A percentile compares a stretch with the other conserved stretches of the same genome.
phyloP scores from a whole-genome alignment of 2,888 invertebrate species.

The Lasioglossum oenotherae region DNA sequence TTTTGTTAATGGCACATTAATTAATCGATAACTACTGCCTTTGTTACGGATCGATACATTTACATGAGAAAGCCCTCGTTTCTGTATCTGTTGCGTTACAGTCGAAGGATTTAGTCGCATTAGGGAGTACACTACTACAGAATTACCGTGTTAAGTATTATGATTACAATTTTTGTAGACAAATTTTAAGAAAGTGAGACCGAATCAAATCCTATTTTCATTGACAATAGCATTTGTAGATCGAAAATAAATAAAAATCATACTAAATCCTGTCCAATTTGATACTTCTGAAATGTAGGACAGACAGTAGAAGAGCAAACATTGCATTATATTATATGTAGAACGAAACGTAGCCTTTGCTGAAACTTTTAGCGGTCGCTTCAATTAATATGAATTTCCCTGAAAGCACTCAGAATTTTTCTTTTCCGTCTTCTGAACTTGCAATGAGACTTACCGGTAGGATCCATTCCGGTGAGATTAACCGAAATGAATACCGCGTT shows the following conservation, averaged over 20 bases:
- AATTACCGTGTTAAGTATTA: not conserved
- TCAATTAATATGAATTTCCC: not conserved
- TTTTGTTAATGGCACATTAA: conserved; percentile 18
- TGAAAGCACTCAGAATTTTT: not conserved
- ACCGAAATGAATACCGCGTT: not conserved
- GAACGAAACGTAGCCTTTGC: not conserved
- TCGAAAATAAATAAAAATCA: too few species aligned
- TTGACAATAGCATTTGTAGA: too few species aligned
- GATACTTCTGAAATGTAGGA: not conserved
- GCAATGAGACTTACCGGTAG: not conserved
- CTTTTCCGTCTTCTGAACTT: not conserved
- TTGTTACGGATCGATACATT: not conserved
- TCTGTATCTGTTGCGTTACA: not conserved
- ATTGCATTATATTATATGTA: not conserved
- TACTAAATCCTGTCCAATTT: too few species aligned
- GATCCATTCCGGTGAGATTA: not conserved
- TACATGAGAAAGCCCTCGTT: not conserved
- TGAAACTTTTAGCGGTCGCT: not conserved
- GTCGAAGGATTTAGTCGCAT: not conserved
- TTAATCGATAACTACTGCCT: not conserved
- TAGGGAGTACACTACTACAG: not conserved
- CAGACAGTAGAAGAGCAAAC: not conserved
- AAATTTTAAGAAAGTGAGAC: too few species aligned
- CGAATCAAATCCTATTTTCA: too few species aligned
- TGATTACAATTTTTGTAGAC: not conserved